Evolutionary conservation across 2,113 vertebrate genomes (phyloP).

Genomic region (Chloropsis cyanopogon): DNA sequence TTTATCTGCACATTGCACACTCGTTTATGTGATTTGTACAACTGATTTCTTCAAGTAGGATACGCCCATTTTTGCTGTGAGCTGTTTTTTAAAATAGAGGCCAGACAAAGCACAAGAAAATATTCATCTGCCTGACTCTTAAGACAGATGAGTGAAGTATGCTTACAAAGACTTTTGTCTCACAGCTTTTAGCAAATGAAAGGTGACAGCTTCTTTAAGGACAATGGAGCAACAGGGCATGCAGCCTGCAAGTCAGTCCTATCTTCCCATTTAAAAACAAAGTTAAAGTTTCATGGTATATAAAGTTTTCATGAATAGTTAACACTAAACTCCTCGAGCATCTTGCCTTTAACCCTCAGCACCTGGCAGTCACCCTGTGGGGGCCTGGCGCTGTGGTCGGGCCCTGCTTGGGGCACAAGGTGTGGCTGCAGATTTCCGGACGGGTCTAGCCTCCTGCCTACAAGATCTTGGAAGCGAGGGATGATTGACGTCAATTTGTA

Average conservation of each 20-base stretch:
- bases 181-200: background rate
- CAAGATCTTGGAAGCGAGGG: background rate
- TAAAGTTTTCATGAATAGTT: background rate
- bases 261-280: background rate
- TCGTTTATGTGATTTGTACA: background rate
- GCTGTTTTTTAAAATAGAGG: background rate
- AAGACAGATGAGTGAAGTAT: background rate
- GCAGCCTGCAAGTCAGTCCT: background rate
- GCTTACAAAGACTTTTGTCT: background rate
- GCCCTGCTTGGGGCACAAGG: background rate
- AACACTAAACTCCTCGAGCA: background rate
- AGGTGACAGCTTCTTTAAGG: background rate
- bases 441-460: background rate
- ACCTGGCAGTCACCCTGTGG: background rate
- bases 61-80: background rate
- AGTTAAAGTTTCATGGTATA: background rate
- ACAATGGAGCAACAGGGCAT: fast-evolving
- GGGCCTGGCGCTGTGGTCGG: fast-evolving
- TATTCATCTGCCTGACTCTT: background rate
- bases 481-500: background rate
- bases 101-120: background rate
- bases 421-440: background rate
- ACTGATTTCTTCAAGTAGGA: background rate
- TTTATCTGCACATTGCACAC: background rate
- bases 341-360: background rate